Base-by-base conservation (phyloP, 2,888 invertebrate genomes). In the Acanthosoma haemorrhoidale region DNA sequence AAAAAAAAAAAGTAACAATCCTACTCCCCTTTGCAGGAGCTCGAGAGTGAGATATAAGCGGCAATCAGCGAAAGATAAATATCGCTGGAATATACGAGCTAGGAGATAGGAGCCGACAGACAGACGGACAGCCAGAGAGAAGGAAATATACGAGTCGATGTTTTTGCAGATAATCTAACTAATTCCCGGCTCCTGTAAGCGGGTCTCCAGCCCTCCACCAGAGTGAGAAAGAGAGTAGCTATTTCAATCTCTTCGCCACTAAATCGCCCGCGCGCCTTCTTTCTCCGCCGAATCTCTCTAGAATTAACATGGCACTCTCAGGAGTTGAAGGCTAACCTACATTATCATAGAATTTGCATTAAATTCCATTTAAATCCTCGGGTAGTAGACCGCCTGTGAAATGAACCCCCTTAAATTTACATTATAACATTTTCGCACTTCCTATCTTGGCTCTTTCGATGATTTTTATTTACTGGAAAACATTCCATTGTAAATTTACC, bases 71-170 rank as follows among this genome's bases (percentile, higher is more conserved):
- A 18, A 2, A 51, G 51, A 51, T 51, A 25, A 25, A 51, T 25
- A 51, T 2, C 21, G 51, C 25, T 51, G 51, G 29, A 51, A 51
- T 51, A 51, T 25, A 51, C 51, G 25, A 25, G 18, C 2, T 21
- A n/a, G 13, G 8, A 51, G 51, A 51, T 51, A 51, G 29, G 51
- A n/a, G 13, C 13, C 21, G 51, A n/a, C 25, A 51, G 51, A 51
- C 25, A n/a, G n/a, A 25, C 13, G 25, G 25, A 6, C 13, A 51
- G 51, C n/a, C 25, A 51, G 51, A 51, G 51, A n/a, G n/a, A 25
- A n/a, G 25, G 51, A 51, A 51, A 51, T 51, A 51, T 51, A 51
- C 51, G 51, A n/a, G 25, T 51, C n/a, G 51, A 51, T 51, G 51
- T 51, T 51, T n/a, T 51, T 25, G 29, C 29, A 51, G 51, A 51